Base-by-base conservation (phyloP, 2,113 vertebrate genomes). In the Otis tarda region DNA sequence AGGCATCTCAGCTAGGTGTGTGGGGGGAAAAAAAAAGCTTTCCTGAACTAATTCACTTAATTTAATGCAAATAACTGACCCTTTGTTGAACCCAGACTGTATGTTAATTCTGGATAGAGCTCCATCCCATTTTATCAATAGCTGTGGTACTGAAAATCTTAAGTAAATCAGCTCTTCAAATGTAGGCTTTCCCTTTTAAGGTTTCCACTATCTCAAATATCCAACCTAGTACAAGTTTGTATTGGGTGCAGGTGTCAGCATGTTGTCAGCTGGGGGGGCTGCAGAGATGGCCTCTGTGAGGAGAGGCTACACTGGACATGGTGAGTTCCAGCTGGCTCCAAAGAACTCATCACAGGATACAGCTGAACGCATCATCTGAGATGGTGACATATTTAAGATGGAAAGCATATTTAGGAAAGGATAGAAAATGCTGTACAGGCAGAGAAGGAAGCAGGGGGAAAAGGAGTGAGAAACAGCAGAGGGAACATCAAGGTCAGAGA, bases 21-120 rank as follows among this genome's bases (percentile, higher is more conserved):
- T 20, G 6, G 0, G 2, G 3, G n/a, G 41, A 43, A 45, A 25
- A 37, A 68, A 35, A 17, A 27, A n/a, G n/a, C 37, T 55, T 61
- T 31, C 43, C 21, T 61, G 21, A 70, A 7, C 1, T 63, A 33
- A 9, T 75, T 75, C 4, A 24, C 3, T 68, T 55, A 41, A 19
- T 88, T 70, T 79, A 61, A 47, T 3, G 16, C 7, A 87, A 76
- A 73, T 30, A 53, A n/a, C 4, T 47, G 4, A 5, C 15, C 12
- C 5, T 43, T 43, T 76, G 4, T 49, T 83, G 47, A 73, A 43
- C 4, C 5, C 49, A 65, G 49, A 9, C 5, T 76, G 33, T 39
- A n/a, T 83, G 45, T 31, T 60, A 4, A 20, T 73, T 59, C 28
- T 86, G 18, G 15, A 17, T 43, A 43, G 55, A 60, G 6, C 11